Base-by-base conservation (phyloP, 2,888 invertebrate genomes). In the Anodontia alba region DNA sequence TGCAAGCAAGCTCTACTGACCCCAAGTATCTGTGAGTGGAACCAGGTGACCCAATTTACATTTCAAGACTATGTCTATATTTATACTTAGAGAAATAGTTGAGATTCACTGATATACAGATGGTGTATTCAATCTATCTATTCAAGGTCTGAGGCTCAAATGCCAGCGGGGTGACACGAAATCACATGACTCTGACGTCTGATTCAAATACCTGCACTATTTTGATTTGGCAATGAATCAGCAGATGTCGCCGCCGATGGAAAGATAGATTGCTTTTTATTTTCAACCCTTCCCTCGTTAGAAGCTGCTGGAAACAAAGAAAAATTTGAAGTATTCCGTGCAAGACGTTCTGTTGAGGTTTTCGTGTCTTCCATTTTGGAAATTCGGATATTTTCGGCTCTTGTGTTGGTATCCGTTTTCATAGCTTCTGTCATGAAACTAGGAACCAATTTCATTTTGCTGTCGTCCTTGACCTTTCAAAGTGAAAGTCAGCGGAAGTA, bases 401-500 rank as follows among this genome's bases (percentile, higher is more conserved):
- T 38, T 3, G 7, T 23, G 36, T 26, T 67, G 67, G 42, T 67
- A 29, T 38, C 20, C 67, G 67, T 12, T 7, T 67, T 15, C 38
- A 8, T 36, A 5, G 3, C 3, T 7, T 36, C 36, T n/a, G 10
- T n/a, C 36, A n/a, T 26, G 1, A 42, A 20, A 10, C 43, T 23
- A 23, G 69, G n/a, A 69, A 43, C 42, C 69, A 69, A 29, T 10
- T 12, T 3, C 3, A 42, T 3, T n/a, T n/a, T n/a, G 69, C 10
- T 23, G 2, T 20, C 33, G 33, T 8, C 62, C 62, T 33, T 33
- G 33, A 62, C 62, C 33, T 62, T 31, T 31, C n/a, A 33, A 33
- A 33, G 8, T 17, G 33, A 62, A 54, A 73, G 72, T 38, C 69
- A 38, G 57, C 75, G 84, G 84, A 84, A 84, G 81, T 84, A 85